Percentiles rank a stretch among this genome's conserved stretches.
phyloP scores from a whole-genome alignment of 92 coral and sea anemone species.

The Umimayanthus kanabou region DNA sequence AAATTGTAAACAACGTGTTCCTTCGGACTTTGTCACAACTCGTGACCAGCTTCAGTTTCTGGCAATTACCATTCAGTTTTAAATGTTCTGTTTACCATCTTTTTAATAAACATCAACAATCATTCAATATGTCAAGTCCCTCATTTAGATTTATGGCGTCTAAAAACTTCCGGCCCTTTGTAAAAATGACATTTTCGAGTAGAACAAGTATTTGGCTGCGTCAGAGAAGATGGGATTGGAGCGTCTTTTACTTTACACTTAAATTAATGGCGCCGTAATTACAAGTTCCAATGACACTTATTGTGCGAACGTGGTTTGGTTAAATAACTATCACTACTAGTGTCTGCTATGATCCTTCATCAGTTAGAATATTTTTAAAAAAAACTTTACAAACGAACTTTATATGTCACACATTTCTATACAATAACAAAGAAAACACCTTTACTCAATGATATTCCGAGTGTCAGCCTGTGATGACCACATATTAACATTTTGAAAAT shows the following conservation, averaged over 20 bases:
- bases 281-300: not conserved
- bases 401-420: not conserved
- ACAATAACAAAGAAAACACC: not conserved
- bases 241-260: not conserved
- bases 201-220: conserved; percentile 14
- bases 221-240: conserved; percentile 10
- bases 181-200: conserved; percentile 17
- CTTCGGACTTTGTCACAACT: not conserved
- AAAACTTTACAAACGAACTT: not conserved
- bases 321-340: not conserved
- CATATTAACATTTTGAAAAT: not conserved
- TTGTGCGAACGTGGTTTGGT: conserved; percentile 5
- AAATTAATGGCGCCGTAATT: not conserved
- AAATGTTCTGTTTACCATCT: conserved; percentile 39
- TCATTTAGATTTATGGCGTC: conserved; percentile 44
- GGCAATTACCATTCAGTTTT: conserved; percentile 5
- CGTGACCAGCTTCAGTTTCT: conserved; percentile 4
- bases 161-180: conserved; percentile 42
- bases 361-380: too few species aligned
- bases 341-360: not conserved
- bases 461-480: too few species aligned
- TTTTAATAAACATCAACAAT: conserved; percentile 38
- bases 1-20: not conserved
- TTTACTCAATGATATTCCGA: not conserved
- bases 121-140: conserved; percentile 37